A percentile compares a stretch with the other conserved stretches of the same genome.
Conservation (phyloP, 2,797 vertebrate species). For the Mus spretus region DNA sequence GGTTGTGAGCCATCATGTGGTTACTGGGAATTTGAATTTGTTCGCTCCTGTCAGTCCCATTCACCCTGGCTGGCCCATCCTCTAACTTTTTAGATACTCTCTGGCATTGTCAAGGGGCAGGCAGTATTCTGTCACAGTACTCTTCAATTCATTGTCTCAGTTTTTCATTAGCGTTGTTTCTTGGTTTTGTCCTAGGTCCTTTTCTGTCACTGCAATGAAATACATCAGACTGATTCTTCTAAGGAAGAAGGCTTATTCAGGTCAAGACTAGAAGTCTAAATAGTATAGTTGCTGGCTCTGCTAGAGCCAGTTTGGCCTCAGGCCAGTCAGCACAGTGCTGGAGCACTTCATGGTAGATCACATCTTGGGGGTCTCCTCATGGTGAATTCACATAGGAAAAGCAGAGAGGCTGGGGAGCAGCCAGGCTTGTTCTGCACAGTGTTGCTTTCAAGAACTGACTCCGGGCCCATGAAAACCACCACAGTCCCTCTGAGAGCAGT, state of each 20-base stretch:
- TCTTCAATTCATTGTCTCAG: neutral
- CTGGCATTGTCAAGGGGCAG: too few species aligned
- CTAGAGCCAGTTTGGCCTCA: neutral
- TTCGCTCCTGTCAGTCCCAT: too few species aligned
- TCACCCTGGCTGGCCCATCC: neutral
- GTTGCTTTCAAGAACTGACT: neutral
- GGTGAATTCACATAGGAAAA: neutral
- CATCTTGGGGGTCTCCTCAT: neutral
- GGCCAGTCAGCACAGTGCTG: neutral
- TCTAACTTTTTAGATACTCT: neutral
- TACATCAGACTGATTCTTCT: neutral
- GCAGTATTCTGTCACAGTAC: fast-evolving
- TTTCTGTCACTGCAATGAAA: neutral
- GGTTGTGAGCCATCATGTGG: too few species aligned
- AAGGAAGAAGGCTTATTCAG: neutral
- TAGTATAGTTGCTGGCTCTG: neutral
- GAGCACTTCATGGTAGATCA: neutral
- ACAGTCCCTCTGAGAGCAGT: neutral
- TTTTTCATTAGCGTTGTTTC: neutral
- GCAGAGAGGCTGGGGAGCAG: neutral
- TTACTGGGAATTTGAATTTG: too few species aligned
- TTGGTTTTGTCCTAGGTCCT: neutral
- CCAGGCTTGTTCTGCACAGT: neutral
- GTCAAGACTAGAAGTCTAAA: neutral
- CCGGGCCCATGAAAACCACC: neutral